A percentile compares a stretch with the other conserved stretches of the same genome.
Conservation (phyloP, 2,888 invertebrate genomes). For the Lamellibrachia columna region DNA sequence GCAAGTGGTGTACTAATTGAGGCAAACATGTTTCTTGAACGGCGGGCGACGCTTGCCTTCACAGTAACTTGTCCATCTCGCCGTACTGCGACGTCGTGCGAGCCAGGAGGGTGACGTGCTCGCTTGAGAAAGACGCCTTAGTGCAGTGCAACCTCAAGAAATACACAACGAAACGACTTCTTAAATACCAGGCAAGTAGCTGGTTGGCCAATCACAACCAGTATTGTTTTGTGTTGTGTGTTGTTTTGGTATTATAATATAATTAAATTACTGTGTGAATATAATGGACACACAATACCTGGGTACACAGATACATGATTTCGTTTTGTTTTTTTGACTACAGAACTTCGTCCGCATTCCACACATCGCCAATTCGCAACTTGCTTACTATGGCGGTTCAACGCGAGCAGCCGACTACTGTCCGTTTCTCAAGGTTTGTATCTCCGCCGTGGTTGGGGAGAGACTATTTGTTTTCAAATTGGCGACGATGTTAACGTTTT, state of each 20-base stretch:
- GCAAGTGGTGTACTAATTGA: too few relatives aligned
- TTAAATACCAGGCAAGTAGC: slow-evolving; percentile 54
- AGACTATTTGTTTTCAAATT: neutral
- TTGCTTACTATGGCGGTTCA: slow-evolving; percentile 83
- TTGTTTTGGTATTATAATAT: neutral
- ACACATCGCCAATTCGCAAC: slow-evolving; percentile 51
- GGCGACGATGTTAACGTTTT: too few relatives aligned
- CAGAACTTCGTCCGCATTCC: neutral
- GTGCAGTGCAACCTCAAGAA: slow-evolving; percentile 84
- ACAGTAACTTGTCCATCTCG: slow-evolving; percentile 79
- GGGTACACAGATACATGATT: neutral
- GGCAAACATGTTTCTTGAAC: neutral
- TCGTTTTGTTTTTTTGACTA: neutral
- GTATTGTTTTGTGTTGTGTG: neutral
- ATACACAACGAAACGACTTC: slow-evolving; percentile 52
- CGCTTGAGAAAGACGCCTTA: slow-evolving; percentile 87
- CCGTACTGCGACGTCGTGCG: slow-evolving; percentile 86
- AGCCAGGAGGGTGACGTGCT: slow-evolving; percentile 89
- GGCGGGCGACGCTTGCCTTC: slow-evolving; percentile 44
- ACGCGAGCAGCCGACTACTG: slow-evolving; percentile 93
- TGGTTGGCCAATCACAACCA: neutral
- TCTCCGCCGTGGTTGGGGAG: neutral
- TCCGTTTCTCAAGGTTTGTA: slow-evolving; percentile 78
- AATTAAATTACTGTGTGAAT: neutral
- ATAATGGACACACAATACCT: neutral